Conservation (phyloP, 2,797 vertebrate genomes). For the Psittacula echo region DNA sequence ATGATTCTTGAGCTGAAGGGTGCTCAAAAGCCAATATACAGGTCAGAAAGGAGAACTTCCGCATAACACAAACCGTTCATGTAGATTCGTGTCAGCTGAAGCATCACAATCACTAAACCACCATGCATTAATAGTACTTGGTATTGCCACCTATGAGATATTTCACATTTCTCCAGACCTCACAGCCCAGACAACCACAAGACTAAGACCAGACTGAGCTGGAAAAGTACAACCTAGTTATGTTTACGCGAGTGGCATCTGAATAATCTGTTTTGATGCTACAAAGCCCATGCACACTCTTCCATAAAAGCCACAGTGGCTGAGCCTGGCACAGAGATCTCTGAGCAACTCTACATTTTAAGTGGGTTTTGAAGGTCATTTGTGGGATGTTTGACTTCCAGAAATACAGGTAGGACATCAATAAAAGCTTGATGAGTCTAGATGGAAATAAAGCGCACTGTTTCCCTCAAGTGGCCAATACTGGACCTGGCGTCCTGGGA, state of each 20-base stretch:
- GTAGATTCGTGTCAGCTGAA: not conserved
- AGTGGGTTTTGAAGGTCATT: not conserved
- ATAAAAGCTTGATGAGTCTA: not conserved
- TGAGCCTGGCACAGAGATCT: not conserved
- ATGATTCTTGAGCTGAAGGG: not conserved
- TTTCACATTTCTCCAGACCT: not conserved
- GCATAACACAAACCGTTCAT: not conserved
- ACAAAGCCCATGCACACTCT: not conserved
- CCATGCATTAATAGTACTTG: not conserved
- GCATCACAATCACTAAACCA: fast-evolving
- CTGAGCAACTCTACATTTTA: not conserved
- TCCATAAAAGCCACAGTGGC: not conserved
- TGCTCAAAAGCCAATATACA: not conserved
- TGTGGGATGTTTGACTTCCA: not conserved
- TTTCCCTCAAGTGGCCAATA: not conserved
- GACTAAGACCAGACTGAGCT: not conserved
- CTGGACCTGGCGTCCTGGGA: not conserved
- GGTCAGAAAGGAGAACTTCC: not conserved
- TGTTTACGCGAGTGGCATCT: not conserved
- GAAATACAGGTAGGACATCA: not conserved
- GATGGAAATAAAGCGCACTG: not conserved
- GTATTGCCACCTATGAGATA: not conserved
- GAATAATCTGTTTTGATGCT: not conserved
- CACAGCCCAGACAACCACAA: not conserved
- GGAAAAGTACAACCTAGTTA: not conserved